These are phyloP conservation scores for Myiopsitta monachus DNA, from an alignment of 2,113 vertebrate genomes.

Conservation along the genomic window DNA sequence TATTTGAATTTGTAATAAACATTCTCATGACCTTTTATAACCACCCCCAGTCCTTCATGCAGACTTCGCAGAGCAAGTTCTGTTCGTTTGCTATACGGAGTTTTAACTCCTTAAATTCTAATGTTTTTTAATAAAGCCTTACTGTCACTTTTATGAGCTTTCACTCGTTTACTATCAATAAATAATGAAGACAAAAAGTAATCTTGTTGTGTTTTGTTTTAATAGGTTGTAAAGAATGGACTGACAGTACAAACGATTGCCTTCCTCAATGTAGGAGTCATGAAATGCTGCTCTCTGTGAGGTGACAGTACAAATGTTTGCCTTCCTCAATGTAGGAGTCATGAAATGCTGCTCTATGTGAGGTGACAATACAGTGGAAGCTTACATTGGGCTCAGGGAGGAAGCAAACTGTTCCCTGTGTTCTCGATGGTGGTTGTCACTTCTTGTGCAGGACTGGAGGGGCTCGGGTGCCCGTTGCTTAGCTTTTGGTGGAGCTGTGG, in stretches of 20 bases:
- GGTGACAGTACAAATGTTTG: background rate
- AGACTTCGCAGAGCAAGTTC: background rate
- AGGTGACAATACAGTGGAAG: background rate
- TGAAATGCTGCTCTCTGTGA: background rate
- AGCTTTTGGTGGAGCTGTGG: background rate
- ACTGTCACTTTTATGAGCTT: background rate
- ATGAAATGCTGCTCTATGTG: background rate
- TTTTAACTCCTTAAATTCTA: background rate
- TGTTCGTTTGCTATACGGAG: background rate
- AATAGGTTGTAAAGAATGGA: background rate
- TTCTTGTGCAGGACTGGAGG: background rate
- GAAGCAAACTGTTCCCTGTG: background rate
- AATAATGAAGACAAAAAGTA: background rate
- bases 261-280: background rate
- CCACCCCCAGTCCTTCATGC: background rate
- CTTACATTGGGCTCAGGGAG: background rate
- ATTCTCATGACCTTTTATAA: background rate
- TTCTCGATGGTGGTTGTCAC: fast-evolving
- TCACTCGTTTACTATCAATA: background rate
- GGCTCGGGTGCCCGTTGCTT: background rate
- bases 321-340: background rate
- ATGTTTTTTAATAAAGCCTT: background rate
- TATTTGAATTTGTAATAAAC: background rate
- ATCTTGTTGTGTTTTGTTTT: background rate
- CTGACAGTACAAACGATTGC: background rate